phyloP scores from a whole-genome alignment of 2,797 vertebrate species.

The Argentina silus region DNA sequence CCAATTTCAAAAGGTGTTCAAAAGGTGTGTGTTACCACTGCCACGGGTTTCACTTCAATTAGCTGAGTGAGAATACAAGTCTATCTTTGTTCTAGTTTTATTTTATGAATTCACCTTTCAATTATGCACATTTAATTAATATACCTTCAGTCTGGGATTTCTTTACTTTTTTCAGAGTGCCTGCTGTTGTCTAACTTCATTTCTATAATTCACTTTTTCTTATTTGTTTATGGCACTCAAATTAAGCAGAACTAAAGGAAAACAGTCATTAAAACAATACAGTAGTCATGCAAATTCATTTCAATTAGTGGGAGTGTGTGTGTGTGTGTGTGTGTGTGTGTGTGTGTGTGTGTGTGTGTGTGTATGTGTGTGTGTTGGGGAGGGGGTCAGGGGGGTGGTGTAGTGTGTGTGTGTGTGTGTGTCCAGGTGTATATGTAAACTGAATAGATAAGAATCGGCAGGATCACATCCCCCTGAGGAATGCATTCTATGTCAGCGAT shows the following conservation, averaged over 20 bases:
- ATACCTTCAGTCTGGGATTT: slow-evolving; percentile 44
- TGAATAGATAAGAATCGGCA: slow-evolving; percentile 36
- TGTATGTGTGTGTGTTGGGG: slow-evolving; percentile 2
- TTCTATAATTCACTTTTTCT: not conserved
- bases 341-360: not conserved
- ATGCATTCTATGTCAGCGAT: slow-evolving; percentile 46
- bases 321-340: not conserved
- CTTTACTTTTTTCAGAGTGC: slow-evolving; percentile 42
- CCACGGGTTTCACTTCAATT: slow-evolving; percentile 65
- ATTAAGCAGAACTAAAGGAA: not conserved
- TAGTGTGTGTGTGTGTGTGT: not conserved
- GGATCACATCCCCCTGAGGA: slow-evolving; percentile 36
- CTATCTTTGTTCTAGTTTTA: slow-evolving; percentile 56
- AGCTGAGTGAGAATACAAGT: slow-evolving; percentile 56
- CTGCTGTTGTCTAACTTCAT: slow-evolving; percentile 2
- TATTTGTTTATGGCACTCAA: not conserved
- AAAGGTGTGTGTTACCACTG: slow-evolving; percentile 28
- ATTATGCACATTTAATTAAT: slow-evolving; percentile 67
- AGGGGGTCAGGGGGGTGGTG: not conserved
- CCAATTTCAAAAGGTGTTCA: slow-evolving; percentile 57
- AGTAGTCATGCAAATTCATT: not conserved
- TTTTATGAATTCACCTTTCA: slow-evolving; percentile 36
- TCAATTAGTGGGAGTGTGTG: not conserved
- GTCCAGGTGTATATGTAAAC: not conserved
- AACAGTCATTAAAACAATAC: not conserved